phyloP scores from a whole-genome alignment of 1,140 invertebrate species.

The Drosophila leontia region DNA sequence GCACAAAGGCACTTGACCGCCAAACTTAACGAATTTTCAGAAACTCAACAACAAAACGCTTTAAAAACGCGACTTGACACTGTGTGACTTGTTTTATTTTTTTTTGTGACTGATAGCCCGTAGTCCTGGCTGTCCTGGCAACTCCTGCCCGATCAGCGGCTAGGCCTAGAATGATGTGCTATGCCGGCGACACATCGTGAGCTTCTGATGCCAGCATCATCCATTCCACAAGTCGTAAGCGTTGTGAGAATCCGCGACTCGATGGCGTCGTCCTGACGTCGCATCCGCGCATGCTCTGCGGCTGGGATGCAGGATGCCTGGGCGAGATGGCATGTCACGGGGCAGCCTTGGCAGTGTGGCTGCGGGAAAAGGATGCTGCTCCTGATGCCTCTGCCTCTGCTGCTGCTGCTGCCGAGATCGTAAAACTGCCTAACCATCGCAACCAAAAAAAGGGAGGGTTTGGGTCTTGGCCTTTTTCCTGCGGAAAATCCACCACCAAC shows the following conservation, averaged over 20 bases:
- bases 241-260: conserved; percentile 65
- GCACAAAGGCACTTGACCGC: conserved; percentile 57
- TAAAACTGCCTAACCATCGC: conserved; percentile 48
- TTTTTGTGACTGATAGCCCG: conserved; percentile 20
- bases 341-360: conserved; percentile 4
- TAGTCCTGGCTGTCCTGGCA: conserved; percentile 49
- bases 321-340: conserved; percentile 43
- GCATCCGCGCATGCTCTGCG: conserved; percentile 72
- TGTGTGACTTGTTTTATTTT: conserved; percentile 19
- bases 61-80: conserved; percentile 50
- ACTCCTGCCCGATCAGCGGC: conserved; percentile 84
- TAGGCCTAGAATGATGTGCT: conserved; percentile 85
- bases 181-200: conserved; percentile 80
- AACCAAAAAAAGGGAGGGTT: conserved; percentile 15
- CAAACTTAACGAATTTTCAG: conserved; percentile 60
- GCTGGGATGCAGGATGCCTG: conserved; percentile 18
- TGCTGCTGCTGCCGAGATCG: conserved; percentile 43
- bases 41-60: conserved; percentile 67
- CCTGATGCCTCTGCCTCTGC: conserved; percentile 12
- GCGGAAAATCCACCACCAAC: conserved; percentile 75
- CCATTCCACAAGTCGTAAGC: conserved; percentile 84
- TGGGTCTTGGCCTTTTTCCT: conserved; percentile 47
- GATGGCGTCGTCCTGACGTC: conserved; percentile 33
- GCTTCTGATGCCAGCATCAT: conserved; percentile 81
- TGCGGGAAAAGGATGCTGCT: conserved; percentile 49